phyloP scores from a whole-genome alignment of 2,113 vertebrate genomes.

The Myotis lucifugus region DNA sequence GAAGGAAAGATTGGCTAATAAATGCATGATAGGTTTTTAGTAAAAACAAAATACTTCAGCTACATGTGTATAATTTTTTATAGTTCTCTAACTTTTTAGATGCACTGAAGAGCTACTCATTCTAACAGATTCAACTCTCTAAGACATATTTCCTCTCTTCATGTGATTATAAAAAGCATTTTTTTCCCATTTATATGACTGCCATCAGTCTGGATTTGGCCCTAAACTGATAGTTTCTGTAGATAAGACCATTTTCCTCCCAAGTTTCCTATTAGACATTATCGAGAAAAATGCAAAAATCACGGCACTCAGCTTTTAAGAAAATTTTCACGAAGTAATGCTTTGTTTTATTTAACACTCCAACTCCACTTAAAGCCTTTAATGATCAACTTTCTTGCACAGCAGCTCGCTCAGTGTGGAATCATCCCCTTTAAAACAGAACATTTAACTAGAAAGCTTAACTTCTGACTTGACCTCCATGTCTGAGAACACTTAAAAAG shows the following conservation, averaged over 20 bases:
- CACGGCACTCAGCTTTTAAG: not conserved
- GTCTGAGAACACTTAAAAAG: conserved; percentile 24
- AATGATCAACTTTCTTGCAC: conserved; percentile 23
- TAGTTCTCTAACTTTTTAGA: not conserved
- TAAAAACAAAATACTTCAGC: conserved; percentile 36
- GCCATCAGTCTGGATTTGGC: not conserved
- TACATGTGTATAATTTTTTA: not conserved
- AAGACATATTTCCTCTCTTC: not conserved
- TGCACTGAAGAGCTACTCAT: not conserved
- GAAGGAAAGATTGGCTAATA: conserved; percentile 42
- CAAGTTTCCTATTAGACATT: conserved; percentile 15
- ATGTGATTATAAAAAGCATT: not conserved
- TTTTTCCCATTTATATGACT: not conserved
- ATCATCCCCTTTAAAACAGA: conserved; percentile 37
- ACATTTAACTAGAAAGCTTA: conserved; percentile 21
- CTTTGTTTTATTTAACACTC: conserved; percentile 56
- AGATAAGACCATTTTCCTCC: not conserved
- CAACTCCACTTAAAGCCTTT: conserved; percentile 12
- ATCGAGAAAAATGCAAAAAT: conserved; percentile 22
- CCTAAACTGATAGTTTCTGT: not conserved
- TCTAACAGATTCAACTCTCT: not conserved
- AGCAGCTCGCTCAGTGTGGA: not conserved
- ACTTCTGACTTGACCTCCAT: not conserved
- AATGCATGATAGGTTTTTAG: not conserved
- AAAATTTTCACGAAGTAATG: not conserved